Evolutionary conservation across 2,797 vertebrate genomes (phyloP), one percentile per base, ranked within the genome.

Genomic region (Hylomyscus alleni): DNA sequence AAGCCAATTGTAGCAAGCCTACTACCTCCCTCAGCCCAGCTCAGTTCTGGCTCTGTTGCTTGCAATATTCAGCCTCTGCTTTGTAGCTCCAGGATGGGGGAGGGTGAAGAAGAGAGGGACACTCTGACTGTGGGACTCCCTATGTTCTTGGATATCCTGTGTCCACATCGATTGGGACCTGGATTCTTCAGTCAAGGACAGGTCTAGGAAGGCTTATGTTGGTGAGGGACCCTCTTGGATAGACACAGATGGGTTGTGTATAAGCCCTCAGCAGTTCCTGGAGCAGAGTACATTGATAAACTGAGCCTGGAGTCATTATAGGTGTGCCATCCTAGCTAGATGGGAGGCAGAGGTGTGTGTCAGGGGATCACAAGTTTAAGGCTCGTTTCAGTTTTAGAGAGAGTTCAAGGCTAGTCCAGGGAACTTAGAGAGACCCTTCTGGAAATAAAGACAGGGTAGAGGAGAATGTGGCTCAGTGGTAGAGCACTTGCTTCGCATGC

Each of bases 81-180:
- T 6, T 20, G 3, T 31, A 10, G 44, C 12, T 13, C 50, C 50
- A 72, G 50, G 67, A 31, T 0, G 1, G 83, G 3, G 29, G n/a
- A 12, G 15, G 6, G 6, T 29, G 3, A 37, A 11, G 82, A 29
- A 26, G 17, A 5, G 37, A 44, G 22, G 4, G 3, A 1, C 52
- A 20, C 90, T 58, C 67, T n/a, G 6, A 58, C 0, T 2, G 78
- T 67, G 85, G 52, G 76, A 72, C n/a, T 60, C 12, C 2, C 20
- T 12, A 0, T 44, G 2, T 50, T 96, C 58, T n/a, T 37, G 65
- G 26, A 40, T 15, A 31, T 11, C 15, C 14, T 29, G 20, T 34
- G 6, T 56, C 37, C 83, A 29, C 4, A 0, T 0, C 1, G 6
- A 26, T 1, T 12, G 31, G 31, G 20, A 34, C 50, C 52, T 47